Conservation (phyloP, 2,797 vertebrate genomes). For the Ceryle rudis region DNA sequence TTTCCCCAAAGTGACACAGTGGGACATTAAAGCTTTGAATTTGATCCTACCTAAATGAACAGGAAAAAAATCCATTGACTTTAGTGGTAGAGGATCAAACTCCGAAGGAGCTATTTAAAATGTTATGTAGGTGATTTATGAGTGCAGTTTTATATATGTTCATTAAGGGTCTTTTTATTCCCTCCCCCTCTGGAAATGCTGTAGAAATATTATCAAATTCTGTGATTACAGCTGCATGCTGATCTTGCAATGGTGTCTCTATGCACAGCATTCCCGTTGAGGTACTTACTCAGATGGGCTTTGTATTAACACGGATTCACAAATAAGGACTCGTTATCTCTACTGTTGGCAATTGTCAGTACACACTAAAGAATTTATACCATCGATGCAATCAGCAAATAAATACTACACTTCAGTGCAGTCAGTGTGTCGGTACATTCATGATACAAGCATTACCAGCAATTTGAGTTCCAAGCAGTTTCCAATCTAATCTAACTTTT, state of each 20-base stretch:
- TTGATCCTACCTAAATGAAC: constrained; percentile 48
- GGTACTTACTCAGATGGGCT: not conserved
- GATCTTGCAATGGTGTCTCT: not conserved
- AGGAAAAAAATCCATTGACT: constrained; percentile 9
- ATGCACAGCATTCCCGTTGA: not conserved
- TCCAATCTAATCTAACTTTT: not conserved
- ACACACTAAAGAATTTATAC: not conserved
- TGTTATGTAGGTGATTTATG: not conserved
- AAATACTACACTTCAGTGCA: not conserved
- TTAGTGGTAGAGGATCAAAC: not conserved
- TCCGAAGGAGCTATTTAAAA: constrained; percentile 28
- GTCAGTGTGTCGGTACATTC: fast-evolving
- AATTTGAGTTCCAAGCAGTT: not conserved
- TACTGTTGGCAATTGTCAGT: not conserved
- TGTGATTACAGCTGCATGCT: not conserved
- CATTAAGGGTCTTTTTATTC: not conserved
- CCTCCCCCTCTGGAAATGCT: not conserved
- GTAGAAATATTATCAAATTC: not conserved
- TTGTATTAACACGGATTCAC: not conserved
- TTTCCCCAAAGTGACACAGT: constrained; percentile 58
- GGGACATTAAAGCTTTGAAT: constrained; percentile 50
- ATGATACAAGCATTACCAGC: not conserved
- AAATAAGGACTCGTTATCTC: not conserved
- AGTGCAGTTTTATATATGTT: not conserved
- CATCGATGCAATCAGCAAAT: not conserved